A percentile compares a stretch with the other conserved stretches of the same genome.
Conservation (phyloP, 1,140 invertebrate species). For the Eumeta japonica region DNA sequence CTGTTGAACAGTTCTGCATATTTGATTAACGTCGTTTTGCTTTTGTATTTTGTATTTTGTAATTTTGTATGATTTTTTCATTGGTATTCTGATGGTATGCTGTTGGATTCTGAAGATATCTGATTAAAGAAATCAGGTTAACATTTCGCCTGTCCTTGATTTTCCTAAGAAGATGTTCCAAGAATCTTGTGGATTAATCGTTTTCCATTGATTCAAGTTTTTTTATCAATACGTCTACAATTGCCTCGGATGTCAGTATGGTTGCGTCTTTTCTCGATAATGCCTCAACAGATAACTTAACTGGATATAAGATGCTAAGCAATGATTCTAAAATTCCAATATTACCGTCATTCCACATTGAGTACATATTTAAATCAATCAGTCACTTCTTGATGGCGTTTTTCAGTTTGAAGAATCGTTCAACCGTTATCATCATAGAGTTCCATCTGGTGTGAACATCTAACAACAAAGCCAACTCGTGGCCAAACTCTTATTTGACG, state of each 20-base stretch:
- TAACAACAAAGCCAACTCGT: neutral
- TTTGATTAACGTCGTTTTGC: neutral
- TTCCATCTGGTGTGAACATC: neutral
- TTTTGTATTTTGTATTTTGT: neutral
- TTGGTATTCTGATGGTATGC: too few relatives aligned
- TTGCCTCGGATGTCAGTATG: neutral
- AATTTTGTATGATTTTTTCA: too few relatives aligned
- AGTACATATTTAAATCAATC: neutral
- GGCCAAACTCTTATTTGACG: neutral
- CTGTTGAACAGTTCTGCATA: neutral
- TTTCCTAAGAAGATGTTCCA: neutral
- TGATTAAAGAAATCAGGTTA: neutral
- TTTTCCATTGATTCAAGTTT: neutral
- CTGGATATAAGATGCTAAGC: neutral
- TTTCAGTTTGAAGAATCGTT: too few relatives aligned
- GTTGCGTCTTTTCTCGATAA: conserved; percentile 1
- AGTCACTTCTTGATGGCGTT: neutral
- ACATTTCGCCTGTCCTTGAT: neutral
- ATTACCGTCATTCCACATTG: neutral
- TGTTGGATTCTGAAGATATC: neutral
- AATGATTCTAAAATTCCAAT: neutral
- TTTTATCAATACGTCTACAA: neutral
- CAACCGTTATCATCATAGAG: neutral
- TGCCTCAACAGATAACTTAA: neutral
- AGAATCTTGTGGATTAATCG: neutral